Base-by-base conservation (phyloP, 2,888 invertebrate species). In the Dasypolia templi region DNA sequence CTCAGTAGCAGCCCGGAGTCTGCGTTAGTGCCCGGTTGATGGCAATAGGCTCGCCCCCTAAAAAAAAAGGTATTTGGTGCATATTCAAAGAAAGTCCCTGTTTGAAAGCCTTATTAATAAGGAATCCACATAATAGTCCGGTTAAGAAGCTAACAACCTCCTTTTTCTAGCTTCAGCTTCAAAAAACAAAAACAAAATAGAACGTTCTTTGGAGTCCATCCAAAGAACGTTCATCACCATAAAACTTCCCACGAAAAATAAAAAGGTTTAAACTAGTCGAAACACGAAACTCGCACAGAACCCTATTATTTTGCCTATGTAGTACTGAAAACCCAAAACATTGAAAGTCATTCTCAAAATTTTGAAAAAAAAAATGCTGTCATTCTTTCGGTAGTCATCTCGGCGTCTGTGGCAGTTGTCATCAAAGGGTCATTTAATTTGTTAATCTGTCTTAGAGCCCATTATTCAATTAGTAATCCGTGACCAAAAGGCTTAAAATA, bases 391-490 rank as follows among this genome's bases (percentile, higher is more conserved):
- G 62, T 69, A 74, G 61, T 62, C 3, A 49, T 14, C 7, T 29
- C 4, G 1, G 12, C 44, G 19, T 29, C 44, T 6, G 59, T n/a
- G 44, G 58, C 29, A 35, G 44, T 3, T 39, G 5, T 12, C 55
- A 49, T 72, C 70, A 77, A 81, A 77, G 77, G 56, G 17, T 62
- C 2, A 22, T 51, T 51, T 56, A 3, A n/a, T 51, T 59, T 51
- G 14, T n/a, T 73, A 70, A 67, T 72, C 76, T 69, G 35, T 55
- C 35, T 9, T 14, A 46, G 12, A 65, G 58, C 49, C 70, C 26
- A 71, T 81, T 81, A 81, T 81, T 77, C 53, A 65, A 81, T 81
- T 58, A 61, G 32, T 61, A 70, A 81, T 66, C 69, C 12, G 14
- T 65, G 53, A 65, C 68, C 26, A n/a, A 53, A 14, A 14, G 5